phyloP scores from a whole-genome alignment of 2,888 invertebrate species.

The Netelia virgata region DNA sequence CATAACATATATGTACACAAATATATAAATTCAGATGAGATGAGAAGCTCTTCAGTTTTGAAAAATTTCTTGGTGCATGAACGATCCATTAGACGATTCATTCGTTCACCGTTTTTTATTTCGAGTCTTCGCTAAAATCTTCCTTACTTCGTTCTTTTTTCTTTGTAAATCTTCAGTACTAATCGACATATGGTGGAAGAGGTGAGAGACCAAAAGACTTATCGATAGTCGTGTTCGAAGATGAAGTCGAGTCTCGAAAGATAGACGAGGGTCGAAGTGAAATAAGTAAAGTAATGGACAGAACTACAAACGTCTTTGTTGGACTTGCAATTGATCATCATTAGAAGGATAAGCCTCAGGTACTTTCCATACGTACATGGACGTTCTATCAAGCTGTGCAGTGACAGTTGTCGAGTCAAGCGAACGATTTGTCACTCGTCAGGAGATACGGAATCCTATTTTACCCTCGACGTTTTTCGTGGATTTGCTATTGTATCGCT shows the following conservation, averaged over 20 bases:
- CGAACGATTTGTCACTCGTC: slow-evolving; percentile 23
- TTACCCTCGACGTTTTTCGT: neutral
- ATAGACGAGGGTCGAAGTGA: neutral
- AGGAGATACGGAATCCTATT: neutral
- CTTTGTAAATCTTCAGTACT: neutral
- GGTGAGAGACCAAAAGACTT: slow-evolving; percentile 41
- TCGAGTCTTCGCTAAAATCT: neutral
- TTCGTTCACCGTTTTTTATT: neutral
- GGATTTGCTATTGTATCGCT: neutral
- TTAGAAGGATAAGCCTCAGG: neutral
- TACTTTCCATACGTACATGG: neutral
- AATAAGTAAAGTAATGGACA: neutral
- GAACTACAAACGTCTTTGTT: slow-evolving; percentile 1
- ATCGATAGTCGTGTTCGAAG: neutral
- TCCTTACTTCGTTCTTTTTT: slow-evolving; percentile 2
- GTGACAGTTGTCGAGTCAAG: slow-evolving; percentile 20
- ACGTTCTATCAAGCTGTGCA: neutral
- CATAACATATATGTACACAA: slow-evolving; percentile 8
- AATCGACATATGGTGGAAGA: slow-evolving; percentile 8
- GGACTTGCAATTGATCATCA: neutral
- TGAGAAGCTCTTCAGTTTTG: slow-evolving; percentile 13
- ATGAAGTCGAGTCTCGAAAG: neutral
- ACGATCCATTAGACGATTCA: slow-evolving; percentile 42
- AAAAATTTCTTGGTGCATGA: slow-evolving; percentile 26
- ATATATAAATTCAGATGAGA: neutral